Conservation (phyloP, 2,888 invertebrate genomes). For the Netelia fuscicornis region DNA sequence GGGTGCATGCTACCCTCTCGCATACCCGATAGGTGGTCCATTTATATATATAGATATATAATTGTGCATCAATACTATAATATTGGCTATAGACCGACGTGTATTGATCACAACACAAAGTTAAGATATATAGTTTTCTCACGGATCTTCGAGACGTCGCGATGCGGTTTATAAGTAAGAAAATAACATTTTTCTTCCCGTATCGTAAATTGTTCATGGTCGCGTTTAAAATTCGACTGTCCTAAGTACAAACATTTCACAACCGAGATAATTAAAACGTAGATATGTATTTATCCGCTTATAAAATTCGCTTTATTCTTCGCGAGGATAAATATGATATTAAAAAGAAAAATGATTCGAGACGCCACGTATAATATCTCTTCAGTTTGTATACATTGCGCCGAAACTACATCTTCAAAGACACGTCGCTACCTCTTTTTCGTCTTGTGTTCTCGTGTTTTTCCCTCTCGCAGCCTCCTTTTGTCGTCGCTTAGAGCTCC, state of each 20-base stretch:
- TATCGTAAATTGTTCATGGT: conserved; percentile 64
- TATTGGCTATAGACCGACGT: conserved; percentile 72
- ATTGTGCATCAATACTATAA: not conserved
- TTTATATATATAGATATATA: conserved; percentile 1
- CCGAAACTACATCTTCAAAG: not conserved
- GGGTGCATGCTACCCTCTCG: conserved; percentile 47
- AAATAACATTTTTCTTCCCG: conserved; percentile 59
- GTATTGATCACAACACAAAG: conserved; percentile 78
- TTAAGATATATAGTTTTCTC: conserved; percentile 49
- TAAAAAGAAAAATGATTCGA: too few species aligned
- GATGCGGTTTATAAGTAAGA: conserved; percentile 35
- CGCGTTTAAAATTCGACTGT: not conserved
- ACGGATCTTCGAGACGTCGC: conserved; percentile 63
- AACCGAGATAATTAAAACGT: not conserved
- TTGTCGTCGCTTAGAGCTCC: conserved; percentile 9
- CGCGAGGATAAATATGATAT: too few species aligned
- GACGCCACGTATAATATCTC: not conserved
- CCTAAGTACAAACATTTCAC: not conserved
- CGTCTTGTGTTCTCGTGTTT: not conserved
- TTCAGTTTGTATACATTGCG: not conserved
- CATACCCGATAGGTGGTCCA: conserved; percentile 36
- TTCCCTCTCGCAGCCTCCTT: conserved; percentile 26
- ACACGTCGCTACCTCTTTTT: not conserved
- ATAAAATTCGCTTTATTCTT: too few species aligned
- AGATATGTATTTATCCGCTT: too few species aligned